Percentiles rank a stretch among this genome's conserved stretches.
Evolutionary conservation across 2,888 invertebrate genomes (phyloP).

Genomic region (Zeuzera pyrina): DNA sequence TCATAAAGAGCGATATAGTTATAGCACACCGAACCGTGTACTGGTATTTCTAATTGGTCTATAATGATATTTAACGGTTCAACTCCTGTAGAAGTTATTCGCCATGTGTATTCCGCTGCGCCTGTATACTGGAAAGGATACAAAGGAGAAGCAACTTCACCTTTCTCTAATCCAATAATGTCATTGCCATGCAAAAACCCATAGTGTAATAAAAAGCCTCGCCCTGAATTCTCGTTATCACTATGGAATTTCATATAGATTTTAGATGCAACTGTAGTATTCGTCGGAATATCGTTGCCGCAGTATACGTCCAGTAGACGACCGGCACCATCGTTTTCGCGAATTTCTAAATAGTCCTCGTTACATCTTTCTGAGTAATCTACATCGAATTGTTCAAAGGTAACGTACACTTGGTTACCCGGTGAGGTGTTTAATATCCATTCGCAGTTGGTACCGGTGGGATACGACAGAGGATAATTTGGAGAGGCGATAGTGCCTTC

Average conservation of each 20-base stretch:
- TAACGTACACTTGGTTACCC: conserved; percentile 80
- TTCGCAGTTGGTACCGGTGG: conserved; percentile 79
- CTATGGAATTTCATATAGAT: conserved; percentile 87
- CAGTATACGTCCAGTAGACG: conserved; percentile 80
- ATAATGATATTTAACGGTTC: conserved; percentile 32
- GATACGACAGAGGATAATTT: conserved; percentile 85
- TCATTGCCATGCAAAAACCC: conserved; percentile 79
- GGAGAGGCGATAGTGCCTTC: conserved; percentile 87
- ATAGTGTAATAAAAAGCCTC: conserved; percentile 86
- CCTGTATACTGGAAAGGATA: conserved; percentile 75
- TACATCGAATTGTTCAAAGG: conserved; percentile 79
- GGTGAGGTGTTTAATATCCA: conserved; percentile 73
- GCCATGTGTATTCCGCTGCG: conserved; percentile 76
- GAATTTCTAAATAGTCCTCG: conserved; percentile 88
- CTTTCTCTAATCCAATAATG: conserved; percentile 73
- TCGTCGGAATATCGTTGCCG: conserved; percentile 75
- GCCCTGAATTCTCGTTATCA: conserved; percentile 66
- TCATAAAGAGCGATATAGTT: conserved; percentile 76
- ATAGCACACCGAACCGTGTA: conserved; percentile 31
- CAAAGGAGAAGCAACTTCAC: conserved; percentile 84
- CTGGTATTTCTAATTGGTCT: conserved; percentile 39
- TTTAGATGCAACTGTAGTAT: conserved; percentile 69
- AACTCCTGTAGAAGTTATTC: conserved; percentile 70
- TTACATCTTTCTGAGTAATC: conserved; percentile 83
- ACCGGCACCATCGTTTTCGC: conserved; percentile 77